Evolutionary conservation across 1,140 invertebrate genomes (phyloP), one percentile per base, ranked within the genome.

Genomic region (Hormaphis cornu): DNA sequence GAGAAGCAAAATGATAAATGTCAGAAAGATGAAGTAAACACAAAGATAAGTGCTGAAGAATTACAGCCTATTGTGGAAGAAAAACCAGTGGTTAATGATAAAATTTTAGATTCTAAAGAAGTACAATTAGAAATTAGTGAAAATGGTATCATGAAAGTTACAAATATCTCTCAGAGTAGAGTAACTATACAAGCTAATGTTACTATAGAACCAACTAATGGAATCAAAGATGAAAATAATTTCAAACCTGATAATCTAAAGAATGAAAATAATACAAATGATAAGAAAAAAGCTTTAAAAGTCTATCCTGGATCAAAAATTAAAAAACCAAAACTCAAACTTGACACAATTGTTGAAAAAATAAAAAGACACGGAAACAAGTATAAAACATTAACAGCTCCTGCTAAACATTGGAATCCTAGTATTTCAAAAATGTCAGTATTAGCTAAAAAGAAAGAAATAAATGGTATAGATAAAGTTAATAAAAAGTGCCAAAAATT

Each of bases 41-140:
- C 53, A 22, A 26, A 33, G 14, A 26, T 61, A 42, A 44, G 4
- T 18, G 22, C 35, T 63, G 69, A 69, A 71, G 10, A 42, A 35
- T 22, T 26, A 44, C 16, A 24, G 10, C 35, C 52, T 42, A 63
- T 71, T 54, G 35, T 70, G 35, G 63, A 66, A 37, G 40, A 59
- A 69, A 70, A 69, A 22, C 2, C 16, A 10, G 9, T 26, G 14
- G 24, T 35, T 14, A 22, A 14, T 54, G 66, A 69, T 14, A 72
- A 72, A 46, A 22, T 33, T 16, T 16, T 28, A 16, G 42, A 66
- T 66, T 85, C 83, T 81, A 86, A 85, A 73, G 85, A 87, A 76
- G 85, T 87, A 37, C 85, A 87, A 71, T 75, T 87, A 16, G 81
- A 85, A 74, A 87, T 87, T 66, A 86, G 85, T 69, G 85, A 87